These are phyloP conservation scores for Macrotis lagotis DNA, from an alignment of 2,113 vertebrate genomes.

Conservation along the genomic window DNA sequence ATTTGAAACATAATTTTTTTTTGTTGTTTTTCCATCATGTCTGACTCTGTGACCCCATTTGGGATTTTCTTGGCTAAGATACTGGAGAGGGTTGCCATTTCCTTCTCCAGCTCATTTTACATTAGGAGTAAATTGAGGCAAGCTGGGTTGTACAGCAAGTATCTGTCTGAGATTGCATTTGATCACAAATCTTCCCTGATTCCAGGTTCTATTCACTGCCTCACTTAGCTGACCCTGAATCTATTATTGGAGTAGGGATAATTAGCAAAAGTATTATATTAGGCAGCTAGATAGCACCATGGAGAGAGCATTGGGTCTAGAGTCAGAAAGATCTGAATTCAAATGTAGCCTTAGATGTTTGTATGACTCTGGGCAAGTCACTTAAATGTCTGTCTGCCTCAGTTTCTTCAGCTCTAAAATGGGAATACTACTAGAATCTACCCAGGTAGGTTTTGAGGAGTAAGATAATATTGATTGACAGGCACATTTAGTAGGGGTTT, in stretches of 20 bases:
- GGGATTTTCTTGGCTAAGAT: no score
- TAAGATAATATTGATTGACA: neutral
- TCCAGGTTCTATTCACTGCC: no score
- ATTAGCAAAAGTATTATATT: neutral
- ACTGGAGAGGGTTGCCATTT: no score
- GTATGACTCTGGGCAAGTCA: neutral
- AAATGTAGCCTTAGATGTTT: neutral
- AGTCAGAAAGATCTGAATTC: neutral
- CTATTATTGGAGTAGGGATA: neutral
- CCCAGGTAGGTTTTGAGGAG: neutral
- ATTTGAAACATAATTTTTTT: neutral
- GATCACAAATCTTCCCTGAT: no score
- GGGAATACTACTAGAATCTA: neutral
- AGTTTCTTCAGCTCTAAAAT: neutral
- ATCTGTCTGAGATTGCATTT: no score
- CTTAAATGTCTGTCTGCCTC: neutral
- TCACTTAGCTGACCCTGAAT: no score
- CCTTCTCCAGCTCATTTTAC: no score
- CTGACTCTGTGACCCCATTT: no score
- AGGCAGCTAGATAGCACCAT: neutral
- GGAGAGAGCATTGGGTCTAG: neutral
- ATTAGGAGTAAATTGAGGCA: no score
- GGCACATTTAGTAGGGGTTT: neutral
- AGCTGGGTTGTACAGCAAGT: no score
- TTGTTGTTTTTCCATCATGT: no score